These are phyloP conservation scores for Prionace glauca DNA, from an alignment of 2,797 vertebrate species.

Conservation along the genomic window DNA sequence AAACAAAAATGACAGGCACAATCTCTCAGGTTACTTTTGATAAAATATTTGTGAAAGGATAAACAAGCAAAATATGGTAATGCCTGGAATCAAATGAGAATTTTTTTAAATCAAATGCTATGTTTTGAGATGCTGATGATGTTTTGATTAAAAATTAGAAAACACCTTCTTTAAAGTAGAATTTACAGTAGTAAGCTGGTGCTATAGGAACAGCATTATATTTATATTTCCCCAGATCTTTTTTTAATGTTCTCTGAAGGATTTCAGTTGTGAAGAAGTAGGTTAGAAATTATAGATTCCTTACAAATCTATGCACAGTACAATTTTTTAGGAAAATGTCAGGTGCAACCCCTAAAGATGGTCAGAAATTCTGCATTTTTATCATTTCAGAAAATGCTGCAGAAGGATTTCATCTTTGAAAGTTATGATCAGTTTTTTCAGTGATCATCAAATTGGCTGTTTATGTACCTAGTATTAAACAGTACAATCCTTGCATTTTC, in stretches of 20 bases:
- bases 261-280: neutral
- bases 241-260: neutral
- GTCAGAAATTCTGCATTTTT: neutral
- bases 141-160: neutral
- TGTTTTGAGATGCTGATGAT: neutral
- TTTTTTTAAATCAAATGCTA: neutral
- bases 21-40: too few relatives aligned
- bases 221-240: neutral
- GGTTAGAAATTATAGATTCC: conserved; percentile 39
- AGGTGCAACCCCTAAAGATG: conserved; percentile 39
- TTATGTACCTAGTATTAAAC: conserved; percentile 8
- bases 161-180: neutral
- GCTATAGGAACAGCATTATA: neutral
- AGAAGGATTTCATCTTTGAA: neutral
- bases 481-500: neutral
- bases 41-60: too few relatives aligned
- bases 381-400: neutral
- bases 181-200: neutral
- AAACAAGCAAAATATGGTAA: too few relatives aligned
- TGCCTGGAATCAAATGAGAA: too few relatives aligned
- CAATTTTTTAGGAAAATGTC: conserved; percentile 52
- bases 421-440: neutral
- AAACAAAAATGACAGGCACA: too few relatives aligned
- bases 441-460: neutral
- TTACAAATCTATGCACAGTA: conserved; percentile 45